These are phyloP conservation scores for Pantherophis guttatus DNA, from an alignment of 2,113 vertebrate genomes.

Conservation along the genomic window DNA sequence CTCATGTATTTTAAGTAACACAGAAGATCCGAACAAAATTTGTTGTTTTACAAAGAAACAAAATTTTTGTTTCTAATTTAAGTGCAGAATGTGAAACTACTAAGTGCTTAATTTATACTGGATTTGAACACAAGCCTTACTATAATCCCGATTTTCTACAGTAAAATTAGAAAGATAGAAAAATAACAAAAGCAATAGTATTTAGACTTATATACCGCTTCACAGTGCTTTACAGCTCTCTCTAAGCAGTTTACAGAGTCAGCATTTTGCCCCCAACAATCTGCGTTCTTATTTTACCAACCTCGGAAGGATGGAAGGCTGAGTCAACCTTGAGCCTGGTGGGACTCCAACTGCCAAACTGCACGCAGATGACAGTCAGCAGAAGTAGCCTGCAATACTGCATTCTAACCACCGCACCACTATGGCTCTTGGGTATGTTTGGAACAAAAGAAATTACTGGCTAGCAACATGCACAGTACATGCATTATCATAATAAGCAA, in stretches of 20 bases:
- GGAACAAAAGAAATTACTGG: conserved; percentile 60
- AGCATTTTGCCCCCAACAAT: too few relatives aligned
- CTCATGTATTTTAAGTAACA: conserved; percentile 63
- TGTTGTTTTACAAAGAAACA: conserved; percentile 68
- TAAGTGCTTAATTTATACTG: conserved; percentile 76
- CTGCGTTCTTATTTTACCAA: too few relatives aligned
- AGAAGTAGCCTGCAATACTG: too few relatives aligned
- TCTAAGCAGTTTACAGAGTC: too few relatives aligned
- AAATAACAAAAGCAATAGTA: too few relatives aligned
- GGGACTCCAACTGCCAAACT: too few relatives aligned
- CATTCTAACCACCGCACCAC: too few relatives aligned
- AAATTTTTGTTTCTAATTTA: conserved; percentile 66
- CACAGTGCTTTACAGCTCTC: too few relatives aligned
- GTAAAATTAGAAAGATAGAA: conserved; percentile 64
- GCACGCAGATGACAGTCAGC: too few relatives aligned
- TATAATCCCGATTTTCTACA: conserved; percentile 69
- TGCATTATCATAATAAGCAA: conserved; percentile 74
- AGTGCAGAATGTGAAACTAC: conserved; percentile 75
- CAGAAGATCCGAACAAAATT: conserved; percentile 69
- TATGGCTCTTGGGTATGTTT: conserved; percentile 38
- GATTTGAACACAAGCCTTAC: conserved; percentile 68
- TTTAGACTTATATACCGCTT: too few relatives aligned
- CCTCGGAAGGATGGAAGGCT: too few relatives aligned
- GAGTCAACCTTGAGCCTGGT: too few relatives aligned
- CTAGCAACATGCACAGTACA: conserved; percentile 84